Base-by-base conservation (phyloP, 2,888 invertebrate genomes). In the Leucophora obtusa region DNA sequence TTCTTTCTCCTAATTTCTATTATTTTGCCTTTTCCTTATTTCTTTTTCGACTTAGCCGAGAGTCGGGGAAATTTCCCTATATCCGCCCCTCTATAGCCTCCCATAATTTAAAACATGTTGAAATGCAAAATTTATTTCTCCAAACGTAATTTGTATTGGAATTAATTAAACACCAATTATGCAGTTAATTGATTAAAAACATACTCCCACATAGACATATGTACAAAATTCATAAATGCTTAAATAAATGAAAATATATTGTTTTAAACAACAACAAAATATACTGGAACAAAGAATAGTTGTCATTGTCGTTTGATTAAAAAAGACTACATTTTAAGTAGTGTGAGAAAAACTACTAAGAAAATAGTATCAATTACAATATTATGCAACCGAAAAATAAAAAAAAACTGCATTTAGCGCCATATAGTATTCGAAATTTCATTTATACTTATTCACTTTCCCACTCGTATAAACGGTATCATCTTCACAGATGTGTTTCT, bases 301-400 rank as follows among this genome's bases (percentile, higher is more conserved):
- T n/a, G 28, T 43, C 24, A 70, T 38, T 59, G 66, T 66, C 65
- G 58, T 69, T 56, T 51, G 53, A 66, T 66, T 54, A 73, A 51
- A 38, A 43, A 54, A 60, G 11, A 50, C 56, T 21, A 54, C 53
- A 79, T 62, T 53, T 80, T 60, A 69, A 81, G 59, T 73, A 60
- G 18, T 76, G 80, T 81, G 80, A 56, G 76, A 81, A 81, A 69
- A n/a, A 21, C 53, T 60, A 18, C 28, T 6, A 28, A 14, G n/a
- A 14, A 54, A 28, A 60, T 38, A 17, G 58, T 21, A 58, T 58
- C 62, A 63, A 69, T 59, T 69, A 71, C 59, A 75, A 59, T 72
- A 69, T 69, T 80, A 75, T 75, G 80, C 76, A 72, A 80, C 54
- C 53, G 7, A 28, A 6, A 28, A 28, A 3, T 21, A 21, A 21